Evolutionary conservation across 2,113 vertebrate species (phyloP).

Genomic region (Leiothrix lutea): DNA sequence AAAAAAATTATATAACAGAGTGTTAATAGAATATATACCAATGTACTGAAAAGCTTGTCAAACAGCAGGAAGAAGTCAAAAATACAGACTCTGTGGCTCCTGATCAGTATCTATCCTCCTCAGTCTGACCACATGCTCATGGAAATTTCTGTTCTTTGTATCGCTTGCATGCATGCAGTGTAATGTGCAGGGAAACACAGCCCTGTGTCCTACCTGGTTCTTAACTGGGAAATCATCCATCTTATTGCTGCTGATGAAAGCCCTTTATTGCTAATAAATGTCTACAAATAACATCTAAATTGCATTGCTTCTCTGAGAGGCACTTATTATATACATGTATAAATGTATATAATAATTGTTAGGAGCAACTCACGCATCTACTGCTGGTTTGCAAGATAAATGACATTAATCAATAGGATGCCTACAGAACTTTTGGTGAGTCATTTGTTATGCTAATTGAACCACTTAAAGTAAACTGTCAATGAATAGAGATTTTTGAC

Average conservation of each 20-base stretch:
- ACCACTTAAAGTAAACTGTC: conserved; percentile 80
- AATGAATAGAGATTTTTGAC: conserved; percentile 69
- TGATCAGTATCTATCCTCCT: background rate
- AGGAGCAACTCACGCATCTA: conserved; percentile 73
- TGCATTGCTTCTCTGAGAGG: background rate
- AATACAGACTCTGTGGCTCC: background rate
- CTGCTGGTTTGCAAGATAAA: conserved; percentile 79
- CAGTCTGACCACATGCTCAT: background rate
- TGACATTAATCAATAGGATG: conserved; percentile 85
- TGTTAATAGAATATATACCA: no score
- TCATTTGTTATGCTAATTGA: conserved; percentile 85
- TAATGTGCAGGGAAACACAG: background rate
- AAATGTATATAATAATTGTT: conserved; percentile 78
- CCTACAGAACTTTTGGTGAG: conserved; percentile 83
- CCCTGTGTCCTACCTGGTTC: background rate
- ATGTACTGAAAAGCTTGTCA: background rate
- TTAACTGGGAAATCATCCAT: background rate
- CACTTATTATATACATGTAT: conserved; percentile 58
- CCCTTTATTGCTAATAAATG: conserved; percentile 23
- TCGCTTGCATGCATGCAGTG: background rate
- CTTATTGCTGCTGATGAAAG: background rate
- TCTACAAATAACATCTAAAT: conserved; percentile 34
- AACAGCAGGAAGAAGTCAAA: background rate
- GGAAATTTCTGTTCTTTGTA: background rate
- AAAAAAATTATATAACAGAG: background rate